phyloP scores from a whole-genome alignment of 2,888 invertebrate genomes.

The Scaeva pyrastri region DNA sequence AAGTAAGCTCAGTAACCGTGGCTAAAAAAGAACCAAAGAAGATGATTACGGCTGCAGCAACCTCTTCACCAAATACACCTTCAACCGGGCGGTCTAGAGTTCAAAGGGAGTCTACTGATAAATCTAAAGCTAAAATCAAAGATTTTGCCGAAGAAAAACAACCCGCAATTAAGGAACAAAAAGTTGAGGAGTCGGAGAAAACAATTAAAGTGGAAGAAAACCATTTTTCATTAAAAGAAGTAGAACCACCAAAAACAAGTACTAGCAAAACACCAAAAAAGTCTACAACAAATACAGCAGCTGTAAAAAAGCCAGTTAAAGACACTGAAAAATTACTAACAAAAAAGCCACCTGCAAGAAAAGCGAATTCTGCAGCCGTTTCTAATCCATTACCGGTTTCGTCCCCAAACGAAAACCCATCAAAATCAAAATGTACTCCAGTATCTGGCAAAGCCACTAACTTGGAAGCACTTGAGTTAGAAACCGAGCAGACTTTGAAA shows the following conservation, averaged over 20 bases:
- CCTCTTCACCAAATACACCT: slow-evolving; percentile 31
- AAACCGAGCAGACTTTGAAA: slow-evolving; percentile 88
- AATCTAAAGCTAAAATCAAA: slow-evolving; percentile 75
- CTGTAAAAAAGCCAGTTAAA: slow-evolving; percentile 74
- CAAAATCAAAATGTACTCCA: slow-evolving; percentile 47
- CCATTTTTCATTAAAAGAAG: slow-evolving; percentile 52
- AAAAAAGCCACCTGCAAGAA: slow-evolving; percentile 82
- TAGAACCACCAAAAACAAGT: slow-evolving; percentile 65
- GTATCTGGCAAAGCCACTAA: slow-evolving; percentile 77
- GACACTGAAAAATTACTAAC: slow-evolving; percentile 83
- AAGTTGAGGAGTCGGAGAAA: slow-evolving; percentile 31
- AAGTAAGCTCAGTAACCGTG: slow-evolving; percentile 83
- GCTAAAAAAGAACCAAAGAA: slow-evolving; percentile 71
- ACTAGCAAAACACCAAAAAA: slow-evolving; percentile 74
- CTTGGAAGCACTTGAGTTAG: slow-evolving; percentile 88
- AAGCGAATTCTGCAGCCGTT: slow-evolving; percentile 16
- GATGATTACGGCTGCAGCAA: slow-evolving; percentile 26
- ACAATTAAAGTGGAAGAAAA: slow-evolving; percentile 20
- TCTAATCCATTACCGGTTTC: slow-evolving; percentile 27
- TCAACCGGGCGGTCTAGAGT: slow-evolving; percentile 43
- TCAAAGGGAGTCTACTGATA: slow-evolving; percentile 75
- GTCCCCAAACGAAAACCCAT: slow-evolving; percentile 12
- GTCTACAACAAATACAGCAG: slow-evolving; percentile 27
- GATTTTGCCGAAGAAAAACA: slow-evolving; percentile 79
- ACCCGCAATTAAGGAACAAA: slow-evolving; percentile 81